Percentiles rank a stretch among this genome's conserved stretches.
These are phyloP conservation scores for Geotrupes spiniger DNA, from an alignment of 2,888 invertebrate species.

Conservation along the genomic window DNA sequence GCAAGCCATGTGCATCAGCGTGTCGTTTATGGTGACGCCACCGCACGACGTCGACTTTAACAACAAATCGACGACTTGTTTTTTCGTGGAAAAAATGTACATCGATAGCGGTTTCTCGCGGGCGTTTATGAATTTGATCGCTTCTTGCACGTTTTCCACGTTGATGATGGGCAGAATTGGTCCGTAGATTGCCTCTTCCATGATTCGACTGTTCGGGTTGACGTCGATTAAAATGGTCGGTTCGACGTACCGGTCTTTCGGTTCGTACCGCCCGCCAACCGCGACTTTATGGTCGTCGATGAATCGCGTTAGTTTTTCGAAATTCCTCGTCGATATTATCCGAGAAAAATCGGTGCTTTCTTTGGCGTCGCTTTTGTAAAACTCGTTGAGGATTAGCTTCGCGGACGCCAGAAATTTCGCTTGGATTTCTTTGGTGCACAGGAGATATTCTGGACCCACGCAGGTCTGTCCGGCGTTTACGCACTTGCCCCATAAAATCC, in stretches of 20 bases:
- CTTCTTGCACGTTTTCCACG: conserved; percentile 82
- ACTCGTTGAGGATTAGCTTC: conserved; percentile 69
- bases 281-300: conserved; percentile 69
- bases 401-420: conserved; percentile 55
- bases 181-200: conserved; percentile 95
- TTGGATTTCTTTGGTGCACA: conserved; percentile 80
- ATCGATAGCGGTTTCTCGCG: conserved; percentile 86
- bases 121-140: conserved; percentile 83
- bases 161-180: conserved; percentile 89
- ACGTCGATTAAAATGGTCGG: conserved; percentile 82
- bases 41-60: conserved; percentile 75
- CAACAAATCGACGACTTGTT: conserved; percentile 59
- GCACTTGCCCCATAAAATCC: conserved; percentile 93
- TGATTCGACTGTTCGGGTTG: conserved; percentile 67
- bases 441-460: conserved; percentile 92
- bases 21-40: conserved; percentile 81
- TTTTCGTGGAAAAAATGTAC: conserved; percentile 77
- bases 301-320: conserved; percentile 65
- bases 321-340: conserved; percentile 84
- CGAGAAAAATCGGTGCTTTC: conserved; percentile 75
- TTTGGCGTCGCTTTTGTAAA: conserved; percentile 80
- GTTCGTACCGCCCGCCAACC: conserved; percentile 76
- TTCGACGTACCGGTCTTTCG: conserved; percentile 67
- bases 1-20: conserved; percentile 79
- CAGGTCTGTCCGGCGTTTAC: conserved; percentile 94